Percentiles rank a stretch among this genome's conserved stretches.
Conservation (phyloP, 2,113 vertebrate species). For the Sorex fumeus region DNA sequence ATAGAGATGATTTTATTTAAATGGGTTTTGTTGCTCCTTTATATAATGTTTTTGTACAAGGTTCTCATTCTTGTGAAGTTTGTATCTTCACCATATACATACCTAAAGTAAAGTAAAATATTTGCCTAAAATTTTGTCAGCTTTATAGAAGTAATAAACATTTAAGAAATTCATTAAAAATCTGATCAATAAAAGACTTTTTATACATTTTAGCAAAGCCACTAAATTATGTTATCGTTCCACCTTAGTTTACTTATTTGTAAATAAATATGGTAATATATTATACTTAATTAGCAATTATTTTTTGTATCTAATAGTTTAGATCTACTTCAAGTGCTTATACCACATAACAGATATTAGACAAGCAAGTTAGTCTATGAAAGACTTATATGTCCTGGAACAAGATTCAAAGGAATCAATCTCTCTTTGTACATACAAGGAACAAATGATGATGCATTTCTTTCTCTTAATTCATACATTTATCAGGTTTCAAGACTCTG, state of each 20-base stretch:
- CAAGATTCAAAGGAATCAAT: slow-evolving; percentile 8
- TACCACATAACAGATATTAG: slow-evolving; percentile 2
- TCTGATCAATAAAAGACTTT: not conserved
- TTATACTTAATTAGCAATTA: slow-evolving; percentile 15
- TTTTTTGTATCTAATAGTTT: not conserved
- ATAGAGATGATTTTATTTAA: not conserved
- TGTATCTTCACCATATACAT: not conserved
- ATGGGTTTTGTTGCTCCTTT: not conserved
- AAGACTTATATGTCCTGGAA: not conserved
- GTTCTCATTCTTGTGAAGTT: slow-evolving; percentile 43
- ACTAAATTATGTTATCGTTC: not conserved
- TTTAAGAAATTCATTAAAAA: slow-evolving; percentile 29
- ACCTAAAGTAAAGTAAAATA: slow-evolving; percentile 29
- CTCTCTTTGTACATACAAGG: not conserved
- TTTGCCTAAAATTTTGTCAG: slow-evolving; percentile 26
- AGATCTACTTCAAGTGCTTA: not conserved
- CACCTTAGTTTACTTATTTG: not conserved
- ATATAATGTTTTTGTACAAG: not conserved
- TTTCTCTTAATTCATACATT: not conserved
- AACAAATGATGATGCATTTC: not conserved
- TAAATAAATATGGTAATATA: not conserved
- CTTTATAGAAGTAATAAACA: not conserved
- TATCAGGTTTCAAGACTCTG: slow-evolving; percentile 16
- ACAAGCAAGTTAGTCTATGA: not conserved
- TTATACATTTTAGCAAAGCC: slow-evolving; percentile 49